Conservation (phyloP, 2,113 vertebrate genomes). For the Stigmatopora nigra region DNA sequence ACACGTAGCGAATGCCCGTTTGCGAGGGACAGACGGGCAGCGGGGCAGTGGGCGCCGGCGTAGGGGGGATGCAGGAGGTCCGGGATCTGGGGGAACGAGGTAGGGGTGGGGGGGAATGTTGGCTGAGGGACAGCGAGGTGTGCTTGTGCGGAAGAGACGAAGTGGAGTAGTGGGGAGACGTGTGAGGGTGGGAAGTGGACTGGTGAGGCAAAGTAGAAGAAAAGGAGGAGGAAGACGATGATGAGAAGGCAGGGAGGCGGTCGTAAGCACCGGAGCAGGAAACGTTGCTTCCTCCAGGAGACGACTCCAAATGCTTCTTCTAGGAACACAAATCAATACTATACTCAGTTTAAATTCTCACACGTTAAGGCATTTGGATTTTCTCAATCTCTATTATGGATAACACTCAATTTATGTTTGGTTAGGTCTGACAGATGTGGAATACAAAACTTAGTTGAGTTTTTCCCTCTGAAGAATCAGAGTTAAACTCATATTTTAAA, state of each 20-base stretch:
- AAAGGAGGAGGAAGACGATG: conserved; percentile 48
- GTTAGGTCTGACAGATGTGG: too few relatives aligned
- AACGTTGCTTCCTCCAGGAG: conserved; percentile 79
- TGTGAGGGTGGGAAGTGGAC: conserved; percentile 48
- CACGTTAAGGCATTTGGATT: too few relatives aligned
- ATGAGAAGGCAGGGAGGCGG: conserved; percentile 67
- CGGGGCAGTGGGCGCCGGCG: conserved; percentile 61
- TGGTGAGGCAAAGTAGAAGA: conserved; percentile 53
- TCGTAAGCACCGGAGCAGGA: conserved; percentile 77
- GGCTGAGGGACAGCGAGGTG: conserved; percentile 53
- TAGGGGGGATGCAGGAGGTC: conserved; percentile 59
- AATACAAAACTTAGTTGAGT: too few relatives aligned
- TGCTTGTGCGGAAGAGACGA: conserved; percentile 67
- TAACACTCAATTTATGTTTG: too few relatives aligned
- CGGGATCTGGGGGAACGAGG: conserved; percentile 62
- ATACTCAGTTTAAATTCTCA: too few relatives aligned
- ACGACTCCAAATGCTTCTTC: conserved; percentile 76
- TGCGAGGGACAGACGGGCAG: conserved; percentile 68
- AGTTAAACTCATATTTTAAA: too few relatives aligned
- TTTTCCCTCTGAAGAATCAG: too few relatives aligned
- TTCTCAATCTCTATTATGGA: too few relatives aligned
- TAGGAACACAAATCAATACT: conserved; percentile 50
- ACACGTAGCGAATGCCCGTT: conserved; percentile 62
- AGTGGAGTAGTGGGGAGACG: conserved; percentile 57
- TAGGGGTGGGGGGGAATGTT: conserved; percentile 54